Base-by-base conservation (phyloP, 2,113 vertebrate species). In the Bubo bubo region DNA sequence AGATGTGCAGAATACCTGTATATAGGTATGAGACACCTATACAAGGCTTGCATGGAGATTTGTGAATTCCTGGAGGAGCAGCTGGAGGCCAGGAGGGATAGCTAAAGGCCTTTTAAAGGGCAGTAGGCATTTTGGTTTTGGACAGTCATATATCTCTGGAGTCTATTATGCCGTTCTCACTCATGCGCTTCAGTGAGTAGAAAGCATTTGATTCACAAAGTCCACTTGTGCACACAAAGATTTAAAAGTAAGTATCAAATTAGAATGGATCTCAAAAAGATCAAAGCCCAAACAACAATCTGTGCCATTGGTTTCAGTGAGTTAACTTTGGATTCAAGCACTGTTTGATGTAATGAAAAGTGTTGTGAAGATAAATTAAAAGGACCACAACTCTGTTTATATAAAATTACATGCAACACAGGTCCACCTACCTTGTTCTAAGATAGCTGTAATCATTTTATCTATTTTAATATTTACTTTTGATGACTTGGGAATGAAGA, bases 381-480 rank as follows among this genome's bases (percentile, higher is more conserved):
- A 10, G 12, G 22, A 47, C 22, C 5, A 49, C 39, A 76, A 47
- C 2, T 84, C 77, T 20, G 12, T 79, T 79, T 70, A 19, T 37
- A 50, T 43, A 63, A 84, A 89, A 58, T 81, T 56, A 35, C 10
- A 35, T 67, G 37, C 68, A 91, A 43, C 7, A 34, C 28, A 55
- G 20, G n/a, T 87, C 41, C 37, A 74, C 15, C 10, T 74, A 67
- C 32, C 12, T 52, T 88, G 10, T 80, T 80, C 37, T 84, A 63
- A 86, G 20, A 50, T 10, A 84, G 3, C 6, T 91, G 24, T 34
- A 59, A 67, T 67, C 0, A 71, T 88, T 88, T 93, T 79, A 50
- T 66, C 24, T 80, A 21, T 79, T 94, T 81, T 87, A 87, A 56
- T 94, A 75, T 93, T 94, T 96, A 35, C n/a, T 85, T 96, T 56